Evolutionary conservation across 2,888 invertebrate genomes (phyloP).

Genomic region (Sisyra nigra): DNA sequence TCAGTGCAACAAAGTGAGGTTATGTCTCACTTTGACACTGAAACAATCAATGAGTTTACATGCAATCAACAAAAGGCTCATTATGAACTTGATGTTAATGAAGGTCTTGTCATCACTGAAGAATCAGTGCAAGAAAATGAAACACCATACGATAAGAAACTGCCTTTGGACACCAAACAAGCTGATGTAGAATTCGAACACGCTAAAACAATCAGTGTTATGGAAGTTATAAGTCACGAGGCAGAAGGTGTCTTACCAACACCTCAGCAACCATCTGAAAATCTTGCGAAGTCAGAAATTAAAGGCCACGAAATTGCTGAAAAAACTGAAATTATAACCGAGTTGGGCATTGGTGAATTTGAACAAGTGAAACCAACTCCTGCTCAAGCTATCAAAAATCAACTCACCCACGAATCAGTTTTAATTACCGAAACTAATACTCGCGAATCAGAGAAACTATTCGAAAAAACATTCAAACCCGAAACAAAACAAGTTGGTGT

Average conservation of each 20-base stretch:
- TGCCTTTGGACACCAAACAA: constrained; percentile 12
- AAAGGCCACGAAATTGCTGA: constrained; percentile 15
- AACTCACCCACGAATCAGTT: constrained; percentile 18
- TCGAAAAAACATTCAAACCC: constrained; percentile 12
- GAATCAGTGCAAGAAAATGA: constrained; percentile 31
- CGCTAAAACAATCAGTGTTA: constrained; percentile 14
- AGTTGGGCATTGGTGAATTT: constrained; percentile 13
- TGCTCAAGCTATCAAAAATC: constrained; percentile 12
- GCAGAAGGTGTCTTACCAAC: constrained; percentile 15
- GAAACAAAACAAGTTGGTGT: constrained; percentile 18
- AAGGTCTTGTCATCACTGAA: constrained; percentile 31
- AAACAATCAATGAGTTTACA: constrained; percentile 21
- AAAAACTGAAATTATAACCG: constrained; percentile 10
- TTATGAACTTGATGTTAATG: constrained; percentile 24
- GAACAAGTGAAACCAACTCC: constrained; percentile 15
- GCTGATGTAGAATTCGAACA: constrained; percentile 16
- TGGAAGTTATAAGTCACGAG: constrained; percentile 16
- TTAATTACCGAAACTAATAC: constrained; percentile 15
- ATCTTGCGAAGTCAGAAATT: constrained; percentile 15
- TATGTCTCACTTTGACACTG: constrained; percentile 17
- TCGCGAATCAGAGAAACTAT: constrained; percentile 6
- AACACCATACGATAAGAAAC: constrained; percentile 16
- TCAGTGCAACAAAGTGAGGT: constrained; percentile 16
- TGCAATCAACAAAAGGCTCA: constrained; percentile 24
- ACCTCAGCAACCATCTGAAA: constrained; percentile 14